phyloP scores from a whole-genome alignment of 2,888 invertebrate species.

The Eupithecia abbreviata region DNA sequence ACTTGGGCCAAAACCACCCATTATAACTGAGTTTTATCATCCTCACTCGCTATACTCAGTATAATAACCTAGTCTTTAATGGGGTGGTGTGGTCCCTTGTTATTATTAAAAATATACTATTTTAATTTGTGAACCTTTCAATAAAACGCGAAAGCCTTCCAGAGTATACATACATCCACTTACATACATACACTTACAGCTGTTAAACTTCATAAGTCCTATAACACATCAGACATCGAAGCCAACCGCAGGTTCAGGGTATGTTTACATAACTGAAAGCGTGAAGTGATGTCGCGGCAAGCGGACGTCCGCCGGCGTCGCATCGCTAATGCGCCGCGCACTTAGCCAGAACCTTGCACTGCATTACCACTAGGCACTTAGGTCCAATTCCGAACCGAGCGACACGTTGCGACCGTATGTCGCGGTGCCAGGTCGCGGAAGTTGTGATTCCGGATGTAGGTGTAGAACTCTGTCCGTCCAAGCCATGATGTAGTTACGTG shows the following conservation, averaged over 20 bases:
- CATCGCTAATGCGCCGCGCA: constrained; percentile 75
- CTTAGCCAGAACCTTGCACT: constrained; percentile 67
- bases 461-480: not conserved
- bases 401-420: not conserved
- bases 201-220: not conserved
- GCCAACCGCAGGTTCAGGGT: constrained; percentile 11
- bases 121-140: no score
- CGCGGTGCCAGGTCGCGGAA: not conserved
- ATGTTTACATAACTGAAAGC: constrained; percentile 68
- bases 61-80: no score
- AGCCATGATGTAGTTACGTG: not conserved
- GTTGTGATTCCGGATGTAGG: not conserved
- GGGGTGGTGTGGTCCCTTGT: no score
- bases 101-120: no score
- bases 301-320: constrained; percentile 78
- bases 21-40: no score
- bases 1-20: no score
- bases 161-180: no score
- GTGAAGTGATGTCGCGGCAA: constrained; percentile 62
- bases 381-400: not conserved
- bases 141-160: no score
- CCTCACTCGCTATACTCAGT: no score
- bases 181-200: not conserved
- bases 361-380: constrained; percentile 23
- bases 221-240: constrained; percentile 1